Percentiles rank a stretch among this genome's conserved stretches.
Conservation (phyloP, 1,140 invertebrate genomes). For the Brevipalpus yothersi region DNA sequence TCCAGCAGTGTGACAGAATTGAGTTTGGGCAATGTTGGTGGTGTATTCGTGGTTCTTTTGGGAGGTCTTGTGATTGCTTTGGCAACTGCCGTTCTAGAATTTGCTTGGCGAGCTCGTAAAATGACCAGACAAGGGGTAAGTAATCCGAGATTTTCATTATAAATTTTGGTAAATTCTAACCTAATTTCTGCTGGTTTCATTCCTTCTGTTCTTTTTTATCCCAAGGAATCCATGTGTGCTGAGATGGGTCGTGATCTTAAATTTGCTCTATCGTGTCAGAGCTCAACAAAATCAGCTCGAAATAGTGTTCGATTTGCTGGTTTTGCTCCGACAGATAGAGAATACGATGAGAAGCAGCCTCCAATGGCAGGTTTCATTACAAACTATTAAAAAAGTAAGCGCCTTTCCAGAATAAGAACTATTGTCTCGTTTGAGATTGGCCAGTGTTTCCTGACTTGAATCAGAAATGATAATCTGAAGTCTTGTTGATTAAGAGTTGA, state of each 20-base stretch:
- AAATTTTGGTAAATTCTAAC: not conserved
- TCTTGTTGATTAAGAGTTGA: too few species aligned
- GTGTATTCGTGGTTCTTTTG: conserved; percentile 27
- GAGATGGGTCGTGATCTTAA: conserved; percentile 16
- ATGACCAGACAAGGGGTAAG: conserved; percentile 1
- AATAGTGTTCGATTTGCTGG: not conserved
- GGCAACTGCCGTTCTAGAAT: conserved; percentile 12
- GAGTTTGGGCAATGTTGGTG: conserved; percentile 20
- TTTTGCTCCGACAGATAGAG: not conserved
- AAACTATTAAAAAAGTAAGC: not conserved
- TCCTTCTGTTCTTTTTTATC: not conserved
- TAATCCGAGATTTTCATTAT: not conserved
- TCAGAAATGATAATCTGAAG: too few species aligned
- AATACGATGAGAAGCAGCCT: not conserved
- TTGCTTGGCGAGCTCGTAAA: conserved; percentile 12
- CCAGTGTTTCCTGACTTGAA: too few species aligned
- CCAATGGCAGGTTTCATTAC: not conserved
- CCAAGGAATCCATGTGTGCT: conserved; percentile 15
- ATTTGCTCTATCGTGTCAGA: conserved; percentile 16
- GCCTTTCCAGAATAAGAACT: too few species aligned
- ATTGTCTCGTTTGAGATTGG: too few species aligned
- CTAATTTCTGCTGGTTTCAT: not conserved
- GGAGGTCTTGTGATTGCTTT: conserved; percentile 19
- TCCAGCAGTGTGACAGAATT: conserved; percentile 11
- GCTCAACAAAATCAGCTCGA: conserved; percentile 13